Conservation (phyloP, 1,140 invertebrate species). For the Cardiocondyla obscurior region DNA sequence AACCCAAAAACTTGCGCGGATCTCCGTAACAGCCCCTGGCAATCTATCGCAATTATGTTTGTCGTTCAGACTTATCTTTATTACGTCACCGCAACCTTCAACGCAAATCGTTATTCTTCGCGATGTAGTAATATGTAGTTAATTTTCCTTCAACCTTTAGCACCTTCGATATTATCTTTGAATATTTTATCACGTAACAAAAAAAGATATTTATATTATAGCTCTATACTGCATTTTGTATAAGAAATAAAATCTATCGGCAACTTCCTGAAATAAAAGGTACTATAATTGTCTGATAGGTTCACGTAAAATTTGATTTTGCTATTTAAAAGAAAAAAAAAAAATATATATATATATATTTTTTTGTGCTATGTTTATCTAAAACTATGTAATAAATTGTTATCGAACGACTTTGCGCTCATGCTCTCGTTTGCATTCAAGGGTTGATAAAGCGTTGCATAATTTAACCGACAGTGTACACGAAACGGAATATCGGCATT, state of each 20-base stretch:
- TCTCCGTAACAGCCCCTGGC: not conserved
- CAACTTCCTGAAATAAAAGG: not conserved
- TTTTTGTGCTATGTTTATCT: not conserved
- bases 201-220: not conserved
- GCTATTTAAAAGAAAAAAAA: not conserved
- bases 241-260: not conserved
- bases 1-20: not conserved
- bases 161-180: not conserved
- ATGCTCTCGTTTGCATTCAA: slow-evolving; percentile 13
- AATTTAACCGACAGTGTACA: slow-evolving; percentile 37
- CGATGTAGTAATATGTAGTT: not conserved
- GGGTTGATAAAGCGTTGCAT: slow-evolving; percentile 63
- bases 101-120: not conserved
- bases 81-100: slow-evolving; percentile 18
- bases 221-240: not conserved
- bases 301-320: not conserved
- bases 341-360: too few relatives aligned
- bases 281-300: not conserved
- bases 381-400: not conserved
- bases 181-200: not conserved
- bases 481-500: slow-evolving; percentile 49
- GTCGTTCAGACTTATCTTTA: not conserved
- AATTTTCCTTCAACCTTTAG: slow-evolving; percentile 12
- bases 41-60: slow-evolving; percentile 5
- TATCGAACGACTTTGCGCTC: not conserved